Base-by-base conservation (phyloP, 2,113 vertebrate species). In the Albula goreensis region DNA sequence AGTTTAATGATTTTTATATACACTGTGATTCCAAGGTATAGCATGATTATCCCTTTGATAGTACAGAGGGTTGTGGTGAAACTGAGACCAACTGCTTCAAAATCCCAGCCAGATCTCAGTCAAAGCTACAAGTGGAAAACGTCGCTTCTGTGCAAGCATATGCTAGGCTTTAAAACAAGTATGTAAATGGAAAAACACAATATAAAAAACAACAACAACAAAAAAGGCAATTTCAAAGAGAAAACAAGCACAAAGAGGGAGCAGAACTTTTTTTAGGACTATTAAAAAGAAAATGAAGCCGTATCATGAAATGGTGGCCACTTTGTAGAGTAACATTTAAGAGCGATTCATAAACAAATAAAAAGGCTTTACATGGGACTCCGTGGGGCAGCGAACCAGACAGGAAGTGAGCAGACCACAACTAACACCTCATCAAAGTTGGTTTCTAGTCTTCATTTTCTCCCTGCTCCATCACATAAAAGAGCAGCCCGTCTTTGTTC, bases 251-350 rank as follows among this genome's bases (percentile, higher is more conserved):
- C 63, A 70, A 70, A 70, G 22, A 70, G 19, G n/a, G 19, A 8
- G 7, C 63, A 70, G 63, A 70, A 70, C 63, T 22, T 70, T 70
- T n/a, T 77, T n/a, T 77, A 19, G 25, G 8, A n/a, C 25, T 74
- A 25, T 77, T 51, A 78, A 56, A 78, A 85, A 48, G 17, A 85
- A 80, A 56, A 1, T 70, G 3, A 80, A 80, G 53, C 31, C 52
- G 92, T 92, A 92, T 92, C 91, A 93, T 90, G 85, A 93, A 94
- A 92, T 85, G 92, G 93, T 51, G 94, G 93, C 92, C 91, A 89
- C 89, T 88, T 84, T 90, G 50, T 91, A 91, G 89, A 83, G 90
- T 80, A 87, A 91, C 89, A 90, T 89, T 93, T 94, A 91, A 94
- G 91, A 90, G 90, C 90, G 90, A 91, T 93, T 91, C 89, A 91